Base-by-base conservation (phyloP, 2,797 vertebrate species). In the Phrynocephalus guinanensis region DNA sequence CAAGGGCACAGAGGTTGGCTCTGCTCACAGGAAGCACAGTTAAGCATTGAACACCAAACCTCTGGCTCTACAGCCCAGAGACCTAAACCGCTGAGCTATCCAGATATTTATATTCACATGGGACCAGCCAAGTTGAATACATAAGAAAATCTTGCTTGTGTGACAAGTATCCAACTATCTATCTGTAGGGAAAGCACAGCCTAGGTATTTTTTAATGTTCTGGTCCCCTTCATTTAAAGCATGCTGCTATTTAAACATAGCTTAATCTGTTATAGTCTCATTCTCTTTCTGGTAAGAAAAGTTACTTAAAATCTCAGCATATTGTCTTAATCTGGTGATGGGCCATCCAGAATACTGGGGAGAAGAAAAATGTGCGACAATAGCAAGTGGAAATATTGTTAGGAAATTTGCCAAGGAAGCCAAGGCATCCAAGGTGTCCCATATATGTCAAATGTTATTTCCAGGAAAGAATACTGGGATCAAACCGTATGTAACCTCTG, bases 371-470 rank as follows among this genome's bases (percentile, higher is more conserved):
- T 30, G 38, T 3, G 38, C 63, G 73, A 9, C 60, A 30, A 48
- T 18, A 72, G 20, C 63, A 66, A 66, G 24, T 67, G 9, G 18
- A 44, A 71, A 10, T 79, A 50, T 28, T 28, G 13, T 50, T 78
- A 24, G 15, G 8, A 6, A 26, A 26, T 80, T 88, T 88, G n/a
- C 33, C 84, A 33, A 60, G n/a, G 56, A 73, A 24, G 15, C 38
- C 6, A 28, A 50, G 3, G 10, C 0, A 68, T 38, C 75, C 6
- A 5, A 33, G 5, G 13, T 81, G 48, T 18, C 3, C 70, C 72
- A n/a, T 80, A 13, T 86, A 83, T 76, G 1, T 48, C 89, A 44
- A 84, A 79, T 1, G 16, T 88, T 75, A 60, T 90, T 50, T 85
- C 76, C 71, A 33, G n/a, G 52, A 15, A 80, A 48, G 5, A 81